phyloP scores from a whole-genome alignment of 2,888 invertebrate genomes.

The Chirona hameri region DNA sequence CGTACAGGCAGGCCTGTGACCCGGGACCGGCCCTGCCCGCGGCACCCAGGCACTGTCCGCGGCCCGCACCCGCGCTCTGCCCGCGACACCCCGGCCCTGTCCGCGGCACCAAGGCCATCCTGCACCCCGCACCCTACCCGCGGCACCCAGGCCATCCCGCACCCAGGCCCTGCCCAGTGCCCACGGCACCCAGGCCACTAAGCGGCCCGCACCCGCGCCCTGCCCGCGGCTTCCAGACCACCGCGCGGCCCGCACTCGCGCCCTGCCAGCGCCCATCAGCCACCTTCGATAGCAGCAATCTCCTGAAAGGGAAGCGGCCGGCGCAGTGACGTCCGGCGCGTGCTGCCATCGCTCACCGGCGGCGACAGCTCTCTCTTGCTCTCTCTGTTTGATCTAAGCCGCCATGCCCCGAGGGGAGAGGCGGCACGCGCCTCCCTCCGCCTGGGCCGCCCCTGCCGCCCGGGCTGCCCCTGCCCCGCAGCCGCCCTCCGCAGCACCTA shows the following conservation, averaged over 20 bases:
- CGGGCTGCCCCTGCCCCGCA: not conserved
- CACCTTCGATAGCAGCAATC: not conserved
- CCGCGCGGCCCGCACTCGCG: not conserved
- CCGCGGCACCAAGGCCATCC: too few species aligned
- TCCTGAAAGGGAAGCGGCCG: not conserved
- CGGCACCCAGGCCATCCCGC: too few species aligned
- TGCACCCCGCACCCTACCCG: too few species aligned
- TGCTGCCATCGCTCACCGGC: not conserved
- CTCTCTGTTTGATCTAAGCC: not conserved
- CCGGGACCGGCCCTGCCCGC: too few species aligned
- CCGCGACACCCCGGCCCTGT: too few species aligned
- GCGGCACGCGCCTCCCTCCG: not conserved
- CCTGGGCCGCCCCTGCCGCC: not conserved
- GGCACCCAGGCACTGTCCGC: too few species aligned
- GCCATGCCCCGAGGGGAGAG: not conserved
- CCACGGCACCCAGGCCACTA: too few species aligned
- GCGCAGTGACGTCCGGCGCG: not conserved
- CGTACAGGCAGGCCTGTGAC: too few species aligned
- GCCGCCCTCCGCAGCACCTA: not conserved
- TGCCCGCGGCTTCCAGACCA: too few species aligned
- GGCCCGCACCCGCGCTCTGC: too few species aligned
- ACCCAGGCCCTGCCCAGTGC: too few species aligned
- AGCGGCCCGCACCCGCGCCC: too few species aligned
- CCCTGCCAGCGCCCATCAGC: not conserved
- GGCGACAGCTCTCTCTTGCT: not conserved